These are phyloP conservation scores for Drosophila virilis DNA, from an alignment of 1,140 invertebrate genomes.

Conservation along the genomic window DNA sequence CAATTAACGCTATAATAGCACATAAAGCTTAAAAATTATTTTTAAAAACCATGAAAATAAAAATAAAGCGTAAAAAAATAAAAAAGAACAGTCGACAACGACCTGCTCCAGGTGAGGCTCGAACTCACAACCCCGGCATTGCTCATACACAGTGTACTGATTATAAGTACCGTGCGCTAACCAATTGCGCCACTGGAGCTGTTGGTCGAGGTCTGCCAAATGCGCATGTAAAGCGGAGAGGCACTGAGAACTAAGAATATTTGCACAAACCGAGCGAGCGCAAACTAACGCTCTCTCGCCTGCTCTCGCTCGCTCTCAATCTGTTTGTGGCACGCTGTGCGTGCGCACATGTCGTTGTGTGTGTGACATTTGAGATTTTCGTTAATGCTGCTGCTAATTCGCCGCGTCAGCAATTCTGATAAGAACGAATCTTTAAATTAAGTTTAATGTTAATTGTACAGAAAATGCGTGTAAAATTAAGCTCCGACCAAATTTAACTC, in stretches of 20 bases:
- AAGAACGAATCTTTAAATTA: slow-evolving; percentile 42
- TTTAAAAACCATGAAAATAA: background rate
- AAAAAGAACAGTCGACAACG: slow-evolving; percentile 85
- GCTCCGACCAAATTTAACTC: slow-evolving; percentile 1
- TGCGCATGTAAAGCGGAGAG: slow-evolving; percentile 93
- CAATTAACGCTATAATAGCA: too few species aligned
- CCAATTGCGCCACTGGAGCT: slow-evolving; percentile 99
- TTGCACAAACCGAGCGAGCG: slow-evolving; percentile 12
- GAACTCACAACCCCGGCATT: slow-evolving; percentile 98
- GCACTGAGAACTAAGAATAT: slow-evolving; percentile 66
- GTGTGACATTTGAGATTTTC: slow-evolving; percentile 28
- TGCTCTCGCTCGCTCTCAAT: slow-evolving; percentile 8
- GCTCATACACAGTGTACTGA: slow-evolving; percentile 90
- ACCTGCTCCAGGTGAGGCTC: slow-evolving; percentile 96
- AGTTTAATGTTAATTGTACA: slow-evolving; percentile 32
- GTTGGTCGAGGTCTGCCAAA: slow-evolving; percentile 99
- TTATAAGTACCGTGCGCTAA: slow-evolving; percentile 99
- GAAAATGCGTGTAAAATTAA: slow-evolving; percentile 3
- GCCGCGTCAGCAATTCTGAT: slow-evolving; percentile 32
- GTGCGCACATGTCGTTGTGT: background rate
- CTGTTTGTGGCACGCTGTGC: slow-evolving; percentile 28
- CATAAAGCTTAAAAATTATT: background rate
- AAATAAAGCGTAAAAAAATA: background rate
- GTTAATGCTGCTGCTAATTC: slow-evolving; percentile 27
- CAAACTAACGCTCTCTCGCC: slow-evolving; percentile 9